phyloP scores from a whole-genome alignment of 2,888 invertebrate genomes.

The Nebria salina region DNA sequence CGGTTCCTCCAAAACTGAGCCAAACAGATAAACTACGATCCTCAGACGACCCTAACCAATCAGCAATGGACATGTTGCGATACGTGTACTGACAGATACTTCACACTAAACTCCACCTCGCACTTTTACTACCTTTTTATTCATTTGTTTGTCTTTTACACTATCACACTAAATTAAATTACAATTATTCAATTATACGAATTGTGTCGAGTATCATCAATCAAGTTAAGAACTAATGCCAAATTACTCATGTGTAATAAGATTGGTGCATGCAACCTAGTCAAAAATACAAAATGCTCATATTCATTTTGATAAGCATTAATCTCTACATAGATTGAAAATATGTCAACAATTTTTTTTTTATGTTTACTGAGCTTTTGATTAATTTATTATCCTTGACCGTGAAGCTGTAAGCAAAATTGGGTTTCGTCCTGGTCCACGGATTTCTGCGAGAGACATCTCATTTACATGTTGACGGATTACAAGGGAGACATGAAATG shows the following conservation, averaged over 20 bases:
- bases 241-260: too few relatives aligned
- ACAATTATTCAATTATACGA: too few relatives aligned
- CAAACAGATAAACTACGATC: slow-evolving; percentile 33
- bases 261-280: too few relatives aligned
- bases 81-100: slow-evolving; percentile 31
- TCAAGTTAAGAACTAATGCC: too few relatives aligned
- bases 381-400: background rate
- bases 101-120: background rate
- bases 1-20: slow-evolving; percentile 15
- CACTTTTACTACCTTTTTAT: background rate
- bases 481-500: slow-evolving; percentile 41
- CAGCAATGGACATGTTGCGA: slow-evolving; percentile 30
- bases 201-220: too few relatives aligned
- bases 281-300: too few relatives aligned
- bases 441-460: slow-evolving; percentile 40
- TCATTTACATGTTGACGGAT: slow-evolving; percentile 46
- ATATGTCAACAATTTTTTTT: background rate
- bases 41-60: slow-evolving; percentile 34
- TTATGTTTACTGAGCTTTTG: background rate
- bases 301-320: too few relatives aligned
- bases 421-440: background rate
- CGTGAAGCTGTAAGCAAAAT: slow-evolving; percentile 3
- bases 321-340: background rate
- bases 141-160: too few relatives aligned
- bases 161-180: background rate